Conservation (phyloP, 2,113 vertebrate genomes). For the Campylomormyrus numenius region DNA sequence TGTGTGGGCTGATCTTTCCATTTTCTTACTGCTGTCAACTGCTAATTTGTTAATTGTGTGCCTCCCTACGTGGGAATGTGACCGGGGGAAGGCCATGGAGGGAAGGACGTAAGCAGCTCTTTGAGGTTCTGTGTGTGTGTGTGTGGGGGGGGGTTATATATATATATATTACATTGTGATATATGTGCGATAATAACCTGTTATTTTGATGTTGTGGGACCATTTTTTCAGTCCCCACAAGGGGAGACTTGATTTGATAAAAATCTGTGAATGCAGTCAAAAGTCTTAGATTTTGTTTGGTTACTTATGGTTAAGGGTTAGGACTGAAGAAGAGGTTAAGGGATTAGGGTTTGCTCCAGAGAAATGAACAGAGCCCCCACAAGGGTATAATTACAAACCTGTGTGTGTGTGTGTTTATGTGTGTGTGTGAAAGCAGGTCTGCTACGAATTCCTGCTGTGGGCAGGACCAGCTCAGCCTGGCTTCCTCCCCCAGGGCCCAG, state of each 20-base stretch:
- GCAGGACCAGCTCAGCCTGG: not conserved
- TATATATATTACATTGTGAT: not conserved
- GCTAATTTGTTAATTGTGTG: not conserved
- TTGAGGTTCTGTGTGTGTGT: constrained; percentile 9
- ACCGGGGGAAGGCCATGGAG: not conserved
- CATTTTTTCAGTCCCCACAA: not conserved
- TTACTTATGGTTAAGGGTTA: not conserved
- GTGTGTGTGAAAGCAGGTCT: constrained; percentile 16
- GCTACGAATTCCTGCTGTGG: not conserved
- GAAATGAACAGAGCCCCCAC: not conserved
- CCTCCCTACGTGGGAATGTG: not conserved
- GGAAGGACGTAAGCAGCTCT: not conserved
- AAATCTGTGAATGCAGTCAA: not conserved
- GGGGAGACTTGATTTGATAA: not conserved
- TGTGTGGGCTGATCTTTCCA: not conserved
- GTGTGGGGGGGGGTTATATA: not conserved
- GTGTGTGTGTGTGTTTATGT: constrained; percentile 18
- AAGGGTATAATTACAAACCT: not conserved
- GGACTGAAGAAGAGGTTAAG: not conserved
- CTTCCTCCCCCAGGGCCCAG: constrained; percentile 4
- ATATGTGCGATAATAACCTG: not conserved
- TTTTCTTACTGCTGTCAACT: not conserved
- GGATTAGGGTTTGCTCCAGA: not conserved
- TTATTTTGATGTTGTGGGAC: not conserved
- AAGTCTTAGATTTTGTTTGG: not conserved